These are phyloP conservation scores for Platygyra sinensis DNA, from an alignment of 64 coral and sea anemone genomes.

Conservation along the genomic window DNA sequence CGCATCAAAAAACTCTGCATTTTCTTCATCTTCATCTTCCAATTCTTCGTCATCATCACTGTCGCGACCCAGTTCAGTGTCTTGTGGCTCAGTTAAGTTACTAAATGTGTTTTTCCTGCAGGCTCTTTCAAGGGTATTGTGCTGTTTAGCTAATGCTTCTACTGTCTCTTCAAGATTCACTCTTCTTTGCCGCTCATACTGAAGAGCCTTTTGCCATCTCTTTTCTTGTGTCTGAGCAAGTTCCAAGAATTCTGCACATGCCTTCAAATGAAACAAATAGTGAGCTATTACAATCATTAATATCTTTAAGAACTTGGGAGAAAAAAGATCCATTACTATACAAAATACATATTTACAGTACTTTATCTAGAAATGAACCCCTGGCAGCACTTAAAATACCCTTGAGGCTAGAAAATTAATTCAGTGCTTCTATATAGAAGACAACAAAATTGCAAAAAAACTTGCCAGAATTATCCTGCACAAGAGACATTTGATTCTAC, in stretches of 20 bases:
- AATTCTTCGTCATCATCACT: conserved; percentile 71
- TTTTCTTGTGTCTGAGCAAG: conserved; percentile 95
- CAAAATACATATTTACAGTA: too few relatives aligned
- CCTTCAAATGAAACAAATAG: conserved; percentile 50
- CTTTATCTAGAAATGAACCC: too few relatives aligned
- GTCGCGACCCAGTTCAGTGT: conserved; percentile 56
- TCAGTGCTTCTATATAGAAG: too few relatives aligned
- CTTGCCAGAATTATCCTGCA: too few relatives aligned
- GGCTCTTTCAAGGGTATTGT: conserved; percentile 82
- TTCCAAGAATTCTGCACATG: conserved; percentile 98
- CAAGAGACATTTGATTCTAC: too few relatives aligned
- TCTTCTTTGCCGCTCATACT: conserved; percentile 79
- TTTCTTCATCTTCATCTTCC: conserved; percentile 68
- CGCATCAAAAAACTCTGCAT: conserved; percentile 92
- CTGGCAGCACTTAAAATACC: too few relatives aligned
- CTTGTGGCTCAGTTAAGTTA: conserved; percentile 31
- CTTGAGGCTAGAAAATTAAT: too few relatives aligned
- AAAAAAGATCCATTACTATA: neutral
- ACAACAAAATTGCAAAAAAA: too few relatives aligned
- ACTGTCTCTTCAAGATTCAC: conserved; percentile 91
- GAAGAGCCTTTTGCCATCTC: conserved; percentile 78
- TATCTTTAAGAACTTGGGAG: too few relatives aligned
- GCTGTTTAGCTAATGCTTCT: conserved; percentile 88
- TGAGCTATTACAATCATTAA: neutral
- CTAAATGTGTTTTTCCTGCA: conserved; percentile 66